Conservation (phyloP, 2,113 vertebrate species). For the Oncorhynchus gorbuscha region DNA sequence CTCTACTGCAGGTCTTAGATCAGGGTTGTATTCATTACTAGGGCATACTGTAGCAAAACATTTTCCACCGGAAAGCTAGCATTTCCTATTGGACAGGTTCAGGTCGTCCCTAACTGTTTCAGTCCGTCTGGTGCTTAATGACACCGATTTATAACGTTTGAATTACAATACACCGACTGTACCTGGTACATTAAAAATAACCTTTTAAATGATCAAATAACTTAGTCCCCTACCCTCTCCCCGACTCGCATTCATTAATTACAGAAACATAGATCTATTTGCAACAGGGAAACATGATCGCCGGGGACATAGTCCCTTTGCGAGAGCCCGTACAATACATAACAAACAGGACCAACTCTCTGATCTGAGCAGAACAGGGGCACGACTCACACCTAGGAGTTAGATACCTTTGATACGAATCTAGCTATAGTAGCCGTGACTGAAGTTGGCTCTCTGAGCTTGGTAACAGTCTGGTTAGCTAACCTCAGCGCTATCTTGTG, state of each 20-base stretch:
- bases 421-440: background rate
- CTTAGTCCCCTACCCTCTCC: background rate
- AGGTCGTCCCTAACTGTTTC: too few species aligned
- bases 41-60: too few species aligned
- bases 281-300: background rate
- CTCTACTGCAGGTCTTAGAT: background rate
- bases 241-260: slow-evolving; percentile 48
- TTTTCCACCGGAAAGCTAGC: too few species aligned
- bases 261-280: slow-evolving; percentile 40
- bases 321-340: slow-evolving; percentile 8
- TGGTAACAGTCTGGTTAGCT: background rate
- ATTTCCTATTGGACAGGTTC: too few species aligned
- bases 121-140: too few species aligned
- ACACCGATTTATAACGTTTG: background rate
- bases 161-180: background rate
- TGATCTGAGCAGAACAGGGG: slow-evolving; percentile 14
- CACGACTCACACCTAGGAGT: background rate
- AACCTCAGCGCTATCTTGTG: background rate
- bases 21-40: background rate
- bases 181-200: background rate
- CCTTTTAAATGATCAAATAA: background rate
- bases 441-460: background rate
- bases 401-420: background rate
- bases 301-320: background rate
- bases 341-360: background rate